Percentiles rank a stretch among this genome's conserved stretches.
phyloP scores from a whole-genome alignment of 2,797 vertebrate genomes.

The Agapornis canus region DNA sequence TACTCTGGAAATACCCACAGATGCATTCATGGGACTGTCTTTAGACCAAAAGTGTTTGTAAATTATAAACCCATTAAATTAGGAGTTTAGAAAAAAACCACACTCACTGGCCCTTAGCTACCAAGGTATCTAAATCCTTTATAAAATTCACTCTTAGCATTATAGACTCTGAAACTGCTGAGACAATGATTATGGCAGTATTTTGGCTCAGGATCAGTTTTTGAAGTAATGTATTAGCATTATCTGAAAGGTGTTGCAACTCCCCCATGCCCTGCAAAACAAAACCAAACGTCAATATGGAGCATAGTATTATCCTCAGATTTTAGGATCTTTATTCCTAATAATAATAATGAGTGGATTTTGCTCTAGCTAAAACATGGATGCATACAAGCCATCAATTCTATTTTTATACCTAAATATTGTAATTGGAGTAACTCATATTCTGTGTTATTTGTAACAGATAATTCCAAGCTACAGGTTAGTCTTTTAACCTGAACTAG shows the following conservation, averaged over 20 bases:
- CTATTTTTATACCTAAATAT: not conserved
- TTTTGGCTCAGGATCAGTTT: not conserved
- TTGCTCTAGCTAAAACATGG: not conserved
- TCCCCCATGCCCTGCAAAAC: not conserved
- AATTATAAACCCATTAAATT: constrained; percentile 4
- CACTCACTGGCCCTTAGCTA: not conserved
- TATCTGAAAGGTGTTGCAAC: not conserved
- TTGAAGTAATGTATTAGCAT: not conserved
- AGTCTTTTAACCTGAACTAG: not conserved
- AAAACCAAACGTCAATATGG: not conserved
- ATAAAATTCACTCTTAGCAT: not conserved
- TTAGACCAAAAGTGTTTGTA: not conserved
- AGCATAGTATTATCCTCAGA: not conserved
- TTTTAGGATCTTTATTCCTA: not conserved
- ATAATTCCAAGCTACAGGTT: not conserved
- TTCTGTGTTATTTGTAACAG: not conserved
- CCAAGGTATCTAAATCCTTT: not conserved
- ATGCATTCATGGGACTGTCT: not conserved
- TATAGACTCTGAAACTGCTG: not conserved
- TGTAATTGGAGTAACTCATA: not conserved
- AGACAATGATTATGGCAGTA: not conserved
- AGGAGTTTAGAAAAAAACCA: not conserved
- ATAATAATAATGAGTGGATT: not conserved
- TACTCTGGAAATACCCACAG: not conserved
- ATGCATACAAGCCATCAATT: not conserved